These are phyloP conservation scores for Prunella himalayana DNA, from an alignment of 2,113 vertebrate genomes.

Conservation along the genomic window DNA sequence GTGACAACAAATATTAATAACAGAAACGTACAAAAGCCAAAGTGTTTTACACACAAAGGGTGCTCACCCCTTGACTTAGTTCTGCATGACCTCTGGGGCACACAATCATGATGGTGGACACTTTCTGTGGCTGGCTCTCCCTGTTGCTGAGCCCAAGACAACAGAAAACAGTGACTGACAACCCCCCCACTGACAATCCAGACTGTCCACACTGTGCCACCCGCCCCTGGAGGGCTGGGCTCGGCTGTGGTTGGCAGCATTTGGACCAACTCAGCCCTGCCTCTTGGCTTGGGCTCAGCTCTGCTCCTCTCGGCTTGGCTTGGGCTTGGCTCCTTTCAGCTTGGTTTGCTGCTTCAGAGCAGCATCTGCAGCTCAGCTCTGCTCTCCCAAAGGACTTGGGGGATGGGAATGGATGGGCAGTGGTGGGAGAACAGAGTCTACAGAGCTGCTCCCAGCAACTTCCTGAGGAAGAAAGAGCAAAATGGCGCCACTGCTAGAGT, in stretches of 20 bases:
- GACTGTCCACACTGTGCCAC: accelerated
- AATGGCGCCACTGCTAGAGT: accelerated
- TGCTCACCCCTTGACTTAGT: neutral
- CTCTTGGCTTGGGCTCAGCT: neutral
- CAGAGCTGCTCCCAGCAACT: neutral
- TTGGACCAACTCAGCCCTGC: accelerated
- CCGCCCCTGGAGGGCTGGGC: accelerated
- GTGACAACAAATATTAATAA: neutral
- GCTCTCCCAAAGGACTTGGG: neutral
- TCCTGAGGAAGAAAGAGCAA: too few relatives aligned
- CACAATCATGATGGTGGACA: neutral
- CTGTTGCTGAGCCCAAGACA: neutral
- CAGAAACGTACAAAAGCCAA: accelerated
- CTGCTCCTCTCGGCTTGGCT: accelerated
- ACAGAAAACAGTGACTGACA: neutral
- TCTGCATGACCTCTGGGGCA: accelerated
- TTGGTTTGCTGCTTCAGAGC: neutral
- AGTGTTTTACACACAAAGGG: neutral
- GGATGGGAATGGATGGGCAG: too few relatives aligned
- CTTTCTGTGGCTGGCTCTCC: neutral
- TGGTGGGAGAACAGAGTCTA: too few relatives aligned
- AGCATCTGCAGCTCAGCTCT: accelerated
- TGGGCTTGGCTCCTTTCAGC: neutral
- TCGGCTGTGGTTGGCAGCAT: accelerated
- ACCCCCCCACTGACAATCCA: neutral